These are phyloP conservation scores for Sitta carolinensis DNA, from an alignment of 2,797 vertebrate genomes.

Conservation along the genomic window DNA sequence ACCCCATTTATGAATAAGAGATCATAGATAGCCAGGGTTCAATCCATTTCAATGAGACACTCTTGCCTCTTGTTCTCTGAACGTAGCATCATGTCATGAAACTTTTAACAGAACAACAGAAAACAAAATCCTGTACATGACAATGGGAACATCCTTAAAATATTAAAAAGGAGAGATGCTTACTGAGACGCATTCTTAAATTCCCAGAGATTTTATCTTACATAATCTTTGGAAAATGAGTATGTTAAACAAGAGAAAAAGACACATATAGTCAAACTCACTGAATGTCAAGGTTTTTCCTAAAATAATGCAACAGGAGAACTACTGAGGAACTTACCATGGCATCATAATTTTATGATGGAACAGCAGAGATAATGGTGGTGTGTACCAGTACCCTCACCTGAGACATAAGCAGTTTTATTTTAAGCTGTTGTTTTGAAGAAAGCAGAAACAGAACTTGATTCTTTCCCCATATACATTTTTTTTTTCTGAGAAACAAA, in stretches of 20 bases:
- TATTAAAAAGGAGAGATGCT: neutral
- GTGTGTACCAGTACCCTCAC: neutral
- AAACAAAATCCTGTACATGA: neutral
- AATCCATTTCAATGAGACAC: neutral
- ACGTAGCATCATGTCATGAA: neutral
- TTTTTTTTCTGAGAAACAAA: neutral
- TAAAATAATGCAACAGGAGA: neutral
- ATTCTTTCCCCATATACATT: neutral
- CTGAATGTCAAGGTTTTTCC: neutral
- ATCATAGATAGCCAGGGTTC: neutral
- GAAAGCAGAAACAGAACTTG: neutral
- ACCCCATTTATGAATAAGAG: neutral
- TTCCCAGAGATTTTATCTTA: neutral
- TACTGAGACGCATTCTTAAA: neutral
- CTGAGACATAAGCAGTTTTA: neutral
- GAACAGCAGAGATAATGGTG: neutral
- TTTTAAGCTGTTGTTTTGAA: neutral
- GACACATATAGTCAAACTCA: neutral
- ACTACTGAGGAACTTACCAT: neutral
- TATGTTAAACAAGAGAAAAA: neutral
- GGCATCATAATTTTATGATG: neutral
- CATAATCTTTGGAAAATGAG: neutral
- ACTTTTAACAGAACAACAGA: neutral
- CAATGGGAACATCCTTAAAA: neutral
- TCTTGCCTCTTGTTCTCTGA: neutral